Conservation (phyloP, 2,888 invertebrate species). For the Sceliomorpha sp. region DNA sequence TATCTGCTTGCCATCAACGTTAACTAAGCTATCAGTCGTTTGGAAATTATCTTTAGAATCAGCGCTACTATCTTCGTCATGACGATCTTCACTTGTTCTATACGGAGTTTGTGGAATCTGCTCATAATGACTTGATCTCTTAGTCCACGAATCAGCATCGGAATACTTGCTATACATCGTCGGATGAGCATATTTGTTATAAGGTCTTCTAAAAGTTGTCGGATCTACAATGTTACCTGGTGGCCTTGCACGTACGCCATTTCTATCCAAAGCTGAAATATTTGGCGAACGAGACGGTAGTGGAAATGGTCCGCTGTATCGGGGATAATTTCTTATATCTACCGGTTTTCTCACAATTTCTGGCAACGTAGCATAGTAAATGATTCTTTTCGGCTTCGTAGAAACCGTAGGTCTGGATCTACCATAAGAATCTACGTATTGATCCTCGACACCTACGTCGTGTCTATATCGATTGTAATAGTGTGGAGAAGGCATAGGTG, state of each 20-base stretch:
- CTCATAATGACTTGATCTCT: slow-evolving; percentile 66
- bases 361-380: slow-evolving; percentile 79
- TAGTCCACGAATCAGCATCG: slow-evolving; percentile 53
- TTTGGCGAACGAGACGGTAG: slow-evolving; percentile 27
- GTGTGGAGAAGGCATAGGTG: slow-evolving; percentile 45
- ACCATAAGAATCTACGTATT: slow-evolving; percentile 57
- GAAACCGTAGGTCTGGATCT: slow-evolving; percentile 61
- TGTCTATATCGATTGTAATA: slow-evolving; percentile 71
- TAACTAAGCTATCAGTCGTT: slow-evolving; percentile 17
- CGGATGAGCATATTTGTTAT: slow-evolving; percentile 65
- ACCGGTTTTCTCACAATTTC: slow-evolving; percentile 78
- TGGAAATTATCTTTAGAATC: slow-evolving; percentile 20
- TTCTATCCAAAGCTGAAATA: slow-evolving; percentile 39
- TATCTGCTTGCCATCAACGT: slow-evolving; percentile 34
- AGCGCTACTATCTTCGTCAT: slow-evolving; percentile 59
- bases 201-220: slow-evolving; percentile 58
- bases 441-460: slow-evolving; percentile 69
- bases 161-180: slow-evolving; percentile 65
- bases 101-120: slow-evolving; percentile 31
- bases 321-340: slow-evolving; percentile 69
- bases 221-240: slow-evolving; percentile 58
- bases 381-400: slow-evolving; percentile 74
- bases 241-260: slow-evolving; percentile 34
- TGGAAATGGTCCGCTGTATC: slow-evolving; percentile 61
- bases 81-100: slow-evolving; percentile 57